Evolutionary conservation across 2,797 vertebrate genomes (phyloP).

Genomic region (Cetoscarus ocellatus): DNA sequence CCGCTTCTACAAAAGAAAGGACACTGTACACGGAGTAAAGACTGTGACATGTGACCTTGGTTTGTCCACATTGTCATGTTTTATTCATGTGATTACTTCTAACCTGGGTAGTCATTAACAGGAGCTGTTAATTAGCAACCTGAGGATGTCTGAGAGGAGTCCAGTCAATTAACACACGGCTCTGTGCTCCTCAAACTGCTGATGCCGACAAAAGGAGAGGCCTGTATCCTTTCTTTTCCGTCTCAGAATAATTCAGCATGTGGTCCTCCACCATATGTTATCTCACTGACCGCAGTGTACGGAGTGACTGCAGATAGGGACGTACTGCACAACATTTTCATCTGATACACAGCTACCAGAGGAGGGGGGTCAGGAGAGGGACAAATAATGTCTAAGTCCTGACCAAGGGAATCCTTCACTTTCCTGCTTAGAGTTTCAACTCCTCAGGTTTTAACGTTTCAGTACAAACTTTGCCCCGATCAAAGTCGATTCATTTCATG

Average conservation of each 20-base stretch:
- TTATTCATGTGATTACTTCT: conserved; percentile 49
- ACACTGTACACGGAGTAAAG: not conserved
- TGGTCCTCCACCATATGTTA: conserved; percentile 7
- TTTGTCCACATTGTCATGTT: conserved; percentile 19
- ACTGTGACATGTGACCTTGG: conserved; percentile 13
- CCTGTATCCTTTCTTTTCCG: not conserved
- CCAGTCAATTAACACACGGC: conserved; percentile 41
- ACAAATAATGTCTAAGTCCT: too few species aligned
- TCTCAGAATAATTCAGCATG: conserved; percentile 4
- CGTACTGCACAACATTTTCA: not conserved
- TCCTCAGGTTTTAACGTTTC: too few species aligned
- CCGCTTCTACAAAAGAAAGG: not conserved
- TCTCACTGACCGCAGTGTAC: not conserved
- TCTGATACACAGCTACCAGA: not conserved
- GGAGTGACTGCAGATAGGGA: conserved; percentile 1
- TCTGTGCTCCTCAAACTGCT: conserved; percentile 19
- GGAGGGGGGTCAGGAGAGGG: not conserved
- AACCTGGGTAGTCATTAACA: conserved; percentile 28
- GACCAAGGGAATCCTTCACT: too few species aligned
- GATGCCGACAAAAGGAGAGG: not conserved
- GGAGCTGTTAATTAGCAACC: conserved; percentile 45
- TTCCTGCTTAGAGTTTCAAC: too few species aligned
- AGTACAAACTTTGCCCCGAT: too few species aligned
- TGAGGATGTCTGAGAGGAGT: conserved; percentile 37
- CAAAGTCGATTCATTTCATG: too few species aligned